Conservation (phyloP, 2,888 invertebrate genomes). For the Tiliacea citrago region DNA sequence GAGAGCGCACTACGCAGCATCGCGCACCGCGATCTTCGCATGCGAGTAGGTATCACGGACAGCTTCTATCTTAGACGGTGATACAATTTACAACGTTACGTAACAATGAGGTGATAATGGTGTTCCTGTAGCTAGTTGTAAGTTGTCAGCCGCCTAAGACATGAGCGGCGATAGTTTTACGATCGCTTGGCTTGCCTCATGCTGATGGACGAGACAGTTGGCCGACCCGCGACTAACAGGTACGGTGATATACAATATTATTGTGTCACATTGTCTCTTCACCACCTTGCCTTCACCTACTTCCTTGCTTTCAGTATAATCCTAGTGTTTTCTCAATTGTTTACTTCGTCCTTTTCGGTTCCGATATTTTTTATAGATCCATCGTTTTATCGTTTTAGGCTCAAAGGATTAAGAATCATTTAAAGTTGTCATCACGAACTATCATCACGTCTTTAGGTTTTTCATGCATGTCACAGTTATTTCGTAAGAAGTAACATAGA, state of each 20-base stretch:
- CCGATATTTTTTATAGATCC: conserved; percentile 25
- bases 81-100: conserved; percentile 25
- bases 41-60: conserved; percentile 85
- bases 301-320: conserved; percentile 66
- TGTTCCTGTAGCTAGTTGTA: conserved; percentile 16
- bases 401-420: conserved; percentile 8
- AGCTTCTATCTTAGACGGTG: conserved; percentile 70
- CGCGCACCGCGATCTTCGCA: conserved; percentile 88
- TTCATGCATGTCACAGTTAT: conserved; percentile 54
- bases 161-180: conserved; percentile 68
- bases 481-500: conserved; percentile 27
- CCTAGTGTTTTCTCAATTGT: conserved; percentile 45
- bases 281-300: conserved; percentile 69
- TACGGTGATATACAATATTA: conserved; percentile 72
- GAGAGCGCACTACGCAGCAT: conserved; percentile 85
- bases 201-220: conserved; percentile 74
- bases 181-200: conserved; percentile 85
- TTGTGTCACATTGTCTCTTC: conserved; percentile 75
- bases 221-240: conserved; percentile 73
- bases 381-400: conserved; percentile 34
- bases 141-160: conserved; percentile 62
- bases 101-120: not conserved
- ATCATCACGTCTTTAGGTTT: conserved; percentile 21
- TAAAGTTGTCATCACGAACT: conserved; percentile 7
- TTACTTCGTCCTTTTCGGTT: conserved; percentile 45